Percentiles rank a stretch among this genome's conserved stretches.
These are phyloP conservation scores for Drosophila atripex DNA, from an alignment of 2,888 invertebrate species.

Conservation along the genomic window DNA sequence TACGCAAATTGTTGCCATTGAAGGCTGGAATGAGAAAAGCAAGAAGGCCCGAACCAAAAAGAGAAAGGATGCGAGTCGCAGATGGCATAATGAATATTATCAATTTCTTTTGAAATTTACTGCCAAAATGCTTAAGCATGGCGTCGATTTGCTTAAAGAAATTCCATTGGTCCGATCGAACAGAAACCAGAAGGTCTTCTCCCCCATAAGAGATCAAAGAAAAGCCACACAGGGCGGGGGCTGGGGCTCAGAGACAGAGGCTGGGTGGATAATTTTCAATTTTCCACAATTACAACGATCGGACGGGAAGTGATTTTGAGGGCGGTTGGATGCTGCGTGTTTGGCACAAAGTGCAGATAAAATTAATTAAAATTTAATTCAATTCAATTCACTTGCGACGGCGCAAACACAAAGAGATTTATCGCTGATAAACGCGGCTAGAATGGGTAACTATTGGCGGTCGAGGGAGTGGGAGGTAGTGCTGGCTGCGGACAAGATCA, in stretches of 20 bases:
- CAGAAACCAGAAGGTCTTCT: conserved; percentile 60
- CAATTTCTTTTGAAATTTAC: conserved; percentile 79
- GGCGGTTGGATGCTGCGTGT: conserved; percentile 36
- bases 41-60: conserved; percentile 7
- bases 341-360: conserved; percentile 71
- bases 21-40: conserved; percentile 12
- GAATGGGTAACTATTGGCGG: conserved; percentile 60
- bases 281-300: conserved; percentile 73
- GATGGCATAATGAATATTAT: conserved; percentile 58
- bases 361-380: conserved; percentile 80
- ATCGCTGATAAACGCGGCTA: conserved; percentile 78
- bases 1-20: conserved; percentile 67
- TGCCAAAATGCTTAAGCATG: conserved; percentile 80
- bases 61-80: conserved; percentile 31
- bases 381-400: conserved; percentile 80
- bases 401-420: conserved; percentile 80
- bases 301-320: conserved; percentile 53
- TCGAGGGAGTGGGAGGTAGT: conserved; percentile 8
- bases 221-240: conserved; percentile 22
- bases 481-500: conserved; percentile 59
- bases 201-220: conserved; percentile 63
- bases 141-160: conserved; percentile 82
- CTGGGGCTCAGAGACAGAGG: too few species aligned
- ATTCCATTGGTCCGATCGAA: conserved; percentile 57
- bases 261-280: conserved; percentile 66